These are phyloP conservation scores for Clarias macrocephalus DNA, from an alignment of 2,113 vertebrate species.

Conservation along the genomic window DNA sequence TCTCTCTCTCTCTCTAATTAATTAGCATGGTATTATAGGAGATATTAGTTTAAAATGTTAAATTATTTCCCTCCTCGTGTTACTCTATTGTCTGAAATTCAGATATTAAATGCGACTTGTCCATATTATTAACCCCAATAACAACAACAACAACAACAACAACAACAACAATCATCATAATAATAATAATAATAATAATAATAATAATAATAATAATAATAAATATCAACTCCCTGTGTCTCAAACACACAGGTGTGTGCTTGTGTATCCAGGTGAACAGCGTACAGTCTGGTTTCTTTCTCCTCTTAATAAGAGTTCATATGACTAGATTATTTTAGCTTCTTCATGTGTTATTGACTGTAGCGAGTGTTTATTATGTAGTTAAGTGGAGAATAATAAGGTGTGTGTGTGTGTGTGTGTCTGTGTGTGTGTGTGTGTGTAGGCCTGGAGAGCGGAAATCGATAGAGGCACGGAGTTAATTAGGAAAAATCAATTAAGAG, in stretches of 20 bases:
- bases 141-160: too few relatives aligned
- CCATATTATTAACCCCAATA: too few relatives aligned
- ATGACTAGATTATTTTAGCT: constrained; percentile 54
- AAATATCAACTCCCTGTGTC: too few relatives aligned
- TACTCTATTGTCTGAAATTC: not conserved
- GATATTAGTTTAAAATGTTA: not conserved
- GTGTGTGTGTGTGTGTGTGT: constrained; percentile 49
- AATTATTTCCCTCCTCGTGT: not conserved
- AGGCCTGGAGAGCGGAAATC: constrained; percentile 60
- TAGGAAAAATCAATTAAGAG: constrained; percentile 76
- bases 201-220: too few relatives aligned
- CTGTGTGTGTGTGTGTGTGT: constrained; percentile 49
- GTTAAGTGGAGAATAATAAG: constrained; percentile 73
- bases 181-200: too few relatives aligned
- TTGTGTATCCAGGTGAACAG: too few relatives aligned
- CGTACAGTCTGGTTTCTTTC: too few relatives aligned
- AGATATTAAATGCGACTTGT: not conserved
- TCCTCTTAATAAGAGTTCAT: too few relatives aligned
- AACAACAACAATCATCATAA: too few relatives aligned
- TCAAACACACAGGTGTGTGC: too few relatives aligned
- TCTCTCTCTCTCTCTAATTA: constrained; percentile 28
- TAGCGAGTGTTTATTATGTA: constrained; percentile 64
- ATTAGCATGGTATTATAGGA: not conserved
- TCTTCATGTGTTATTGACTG: constrained; percentile 67
- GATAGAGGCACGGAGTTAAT: constrained; percentile 75